Conservation (phyloP, 1,140 invertebrate genomes). For the Drosophila suzukii region DNA sequence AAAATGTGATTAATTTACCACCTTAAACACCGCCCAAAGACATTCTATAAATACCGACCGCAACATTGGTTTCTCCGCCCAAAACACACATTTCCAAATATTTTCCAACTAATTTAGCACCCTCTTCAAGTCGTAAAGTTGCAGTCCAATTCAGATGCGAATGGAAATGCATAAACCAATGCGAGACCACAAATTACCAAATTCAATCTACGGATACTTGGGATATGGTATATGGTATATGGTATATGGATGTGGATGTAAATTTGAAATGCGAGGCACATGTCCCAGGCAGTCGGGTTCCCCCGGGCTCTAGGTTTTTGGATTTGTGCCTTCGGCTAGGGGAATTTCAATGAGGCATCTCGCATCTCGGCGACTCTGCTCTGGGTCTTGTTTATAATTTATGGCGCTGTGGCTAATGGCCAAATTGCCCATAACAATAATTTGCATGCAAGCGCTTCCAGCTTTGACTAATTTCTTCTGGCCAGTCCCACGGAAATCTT, state of each 20-base stretch:
- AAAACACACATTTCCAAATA: conserved; percentile 42
- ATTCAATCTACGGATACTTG: conserved; percentile 48
- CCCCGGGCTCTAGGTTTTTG: conserved; percentile 19
- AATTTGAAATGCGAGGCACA: conserved; percentile 41
- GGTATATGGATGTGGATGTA: conserved; percentile 18
- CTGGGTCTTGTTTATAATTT: conserved; percentile 62
- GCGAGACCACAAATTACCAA: conserved; percentile 62
- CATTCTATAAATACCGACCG: conserved; percentile 33
- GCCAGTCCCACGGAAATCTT: conserved; percentile 14
- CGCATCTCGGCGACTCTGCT: conserved; percentile 17
- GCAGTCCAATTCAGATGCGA: conserved; percentile 31
- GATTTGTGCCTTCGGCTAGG: conserved; percentile 42
- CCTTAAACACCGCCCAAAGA: neutral
- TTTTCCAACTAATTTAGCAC: conserved; percentile 68
- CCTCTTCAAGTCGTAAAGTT: conserved; percentile 28
- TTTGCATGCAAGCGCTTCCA: conserved; percentile 71
- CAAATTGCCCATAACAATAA: conserved; percentile 79
- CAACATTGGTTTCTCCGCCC: conserved; percentile 5
- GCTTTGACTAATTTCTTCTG: conserved; percentile 71
- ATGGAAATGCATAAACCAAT: conserved; percentile 61
- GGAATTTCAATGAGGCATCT: conserved; percentile 76
- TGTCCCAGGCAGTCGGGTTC: conserved; percentile 15
- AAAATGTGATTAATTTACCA: conserved; percentile 34
- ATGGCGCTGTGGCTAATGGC: conserved; percentile 74
- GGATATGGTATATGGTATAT: conserved; percentile 24